phyloP scores from a whole-genome alignment of 2,113 vertebrate genomes.

The Scolopax mira region DNA sequence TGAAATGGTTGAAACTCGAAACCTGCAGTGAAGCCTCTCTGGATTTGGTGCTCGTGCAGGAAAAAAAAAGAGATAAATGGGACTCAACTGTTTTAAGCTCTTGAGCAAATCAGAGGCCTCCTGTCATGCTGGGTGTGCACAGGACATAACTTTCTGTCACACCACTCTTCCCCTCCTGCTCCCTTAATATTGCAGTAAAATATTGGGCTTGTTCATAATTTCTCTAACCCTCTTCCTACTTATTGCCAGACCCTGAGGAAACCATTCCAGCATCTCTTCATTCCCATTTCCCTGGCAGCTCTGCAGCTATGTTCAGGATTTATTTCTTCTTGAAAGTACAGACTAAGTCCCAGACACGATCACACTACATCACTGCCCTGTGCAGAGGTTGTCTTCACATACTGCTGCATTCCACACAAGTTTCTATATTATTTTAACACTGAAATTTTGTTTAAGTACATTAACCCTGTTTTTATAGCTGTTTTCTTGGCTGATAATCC shows the following conservation, averaged over 20 bases:
- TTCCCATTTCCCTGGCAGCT: neutral
- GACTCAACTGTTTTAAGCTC: neutral
- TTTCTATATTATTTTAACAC: neutral
- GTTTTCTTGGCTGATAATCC: neutral
- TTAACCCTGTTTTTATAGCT: neutral
- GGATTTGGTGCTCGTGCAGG: neutral
- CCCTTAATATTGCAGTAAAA: neutral
- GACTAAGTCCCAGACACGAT: neutral
- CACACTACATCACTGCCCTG: neutral
- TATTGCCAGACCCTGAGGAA: neutral
- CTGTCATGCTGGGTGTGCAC: neutral
- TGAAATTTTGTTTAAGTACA: neutral
- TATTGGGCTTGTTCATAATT: neutral
- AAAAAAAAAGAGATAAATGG: neutral
- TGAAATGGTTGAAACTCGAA: neutral
- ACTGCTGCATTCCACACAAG: neutral
- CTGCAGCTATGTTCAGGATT: slow-evolving; percentile 1
- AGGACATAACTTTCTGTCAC: neutral
- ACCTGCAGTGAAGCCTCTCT: neutral
- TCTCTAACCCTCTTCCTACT: neutral
- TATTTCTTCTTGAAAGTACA: slow-evolving; percentile 32
- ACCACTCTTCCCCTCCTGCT: neutral
- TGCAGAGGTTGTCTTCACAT: neutral
- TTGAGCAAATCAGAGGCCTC: neutral
- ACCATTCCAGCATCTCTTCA: neutral